These are phyloP conservation scores for Lacanobia oleracea DNA, from an alignment of 2,888 invertebrate species.

Conservation along the genomic window DNA sequence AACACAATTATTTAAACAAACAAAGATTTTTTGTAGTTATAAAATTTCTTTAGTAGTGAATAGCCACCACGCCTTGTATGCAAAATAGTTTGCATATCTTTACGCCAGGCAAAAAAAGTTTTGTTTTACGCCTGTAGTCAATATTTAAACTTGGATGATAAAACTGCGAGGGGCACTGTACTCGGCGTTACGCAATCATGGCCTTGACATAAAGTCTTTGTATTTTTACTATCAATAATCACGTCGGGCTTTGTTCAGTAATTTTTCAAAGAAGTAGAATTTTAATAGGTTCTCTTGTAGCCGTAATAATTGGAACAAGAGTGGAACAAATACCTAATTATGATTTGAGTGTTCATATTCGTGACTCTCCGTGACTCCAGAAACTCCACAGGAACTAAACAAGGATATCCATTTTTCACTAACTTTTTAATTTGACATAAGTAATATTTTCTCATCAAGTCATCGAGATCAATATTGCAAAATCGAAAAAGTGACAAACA, in stretches of 20 bases:
- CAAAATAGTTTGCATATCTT: constrained; percentile 9
- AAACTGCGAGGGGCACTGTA: constrained; percentile 31
- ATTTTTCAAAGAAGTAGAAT: constrained; percentile 7
- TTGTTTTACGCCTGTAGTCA: constrained; percentile 2
- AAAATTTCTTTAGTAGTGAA: neutral
- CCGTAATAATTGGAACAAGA: neutral
- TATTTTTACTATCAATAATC: constrained; percentile 29
- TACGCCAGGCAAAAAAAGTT: constrained; percentile 6
- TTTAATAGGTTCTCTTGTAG: neutral
- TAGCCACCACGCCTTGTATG: constrained; percentile 4
- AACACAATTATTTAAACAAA: neutral
- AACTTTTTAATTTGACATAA: too few relatives aligned
- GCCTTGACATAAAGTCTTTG: constrained; percentile 48
- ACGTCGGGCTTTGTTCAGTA: constrained; percentile 3
- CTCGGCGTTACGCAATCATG: constrained; percentile 29
- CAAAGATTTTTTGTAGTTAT: neutral
- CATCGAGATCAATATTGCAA: neutral
- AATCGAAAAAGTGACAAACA: neutral
- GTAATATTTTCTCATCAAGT: too few relatives aligned
- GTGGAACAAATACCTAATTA: neutral
- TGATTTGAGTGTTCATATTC: neutral
- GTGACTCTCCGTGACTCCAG: too few relatives aligned
- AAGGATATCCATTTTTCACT: too few relatives aligned
- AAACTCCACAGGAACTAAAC: too few relatives aligned
- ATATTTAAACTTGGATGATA: constrained; percentile 37